Evolutionary conservation across 2,113 vertebrate genomes (phyloP).

Genomic region (Bombycilla garrulus): DNA sequence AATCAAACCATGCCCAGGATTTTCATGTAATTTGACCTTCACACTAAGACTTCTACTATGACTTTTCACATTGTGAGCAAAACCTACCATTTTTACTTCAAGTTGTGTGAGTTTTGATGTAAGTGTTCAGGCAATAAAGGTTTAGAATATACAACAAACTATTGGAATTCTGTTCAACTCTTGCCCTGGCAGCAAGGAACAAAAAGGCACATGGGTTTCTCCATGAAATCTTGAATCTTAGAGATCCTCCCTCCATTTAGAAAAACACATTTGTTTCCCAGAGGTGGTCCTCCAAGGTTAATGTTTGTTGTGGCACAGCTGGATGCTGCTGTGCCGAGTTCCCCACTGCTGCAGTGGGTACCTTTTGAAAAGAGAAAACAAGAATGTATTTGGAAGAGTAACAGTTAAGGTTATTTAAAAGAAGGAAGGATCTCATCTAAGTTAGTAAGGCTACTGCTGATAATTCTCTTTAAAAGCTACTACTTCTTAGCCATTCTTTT

Average conservation of each 20-base stretch:
- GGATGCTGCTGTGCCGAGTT: neutral
- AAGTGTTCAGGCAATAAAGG: neutral
- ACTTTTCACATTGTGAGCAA: neutral
- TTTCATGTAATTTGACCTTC: neutral
- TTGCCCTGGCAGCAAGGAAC: neutral
- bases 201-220: neutral
- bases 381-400: neutral
- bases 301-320: neutral
- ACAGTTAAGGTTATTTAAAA: neutral
- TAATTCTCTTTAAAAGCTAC: neutral
- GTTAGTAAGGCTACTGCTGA: neutral
- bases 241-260: neutral
- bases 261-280: neutral
- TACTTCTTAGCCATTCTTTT: neutral
- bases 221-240: neutral
- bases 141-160: neutral
- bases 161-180: neutral
- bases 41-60: neutral
- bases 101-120: neutral
- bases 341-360: neutral
- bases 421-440: neutral
- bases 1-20: accelerated
- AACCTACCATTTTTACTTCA: neutral
- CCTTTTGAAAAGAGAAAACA: neutral
- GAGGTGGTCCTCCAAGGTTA: neutral